Evolutionary conservation across 2,113 vertebrate genomes (phyloP), one percentile per base, ranked within the genome.

Genomic region (Cairina moschata): DNA sequence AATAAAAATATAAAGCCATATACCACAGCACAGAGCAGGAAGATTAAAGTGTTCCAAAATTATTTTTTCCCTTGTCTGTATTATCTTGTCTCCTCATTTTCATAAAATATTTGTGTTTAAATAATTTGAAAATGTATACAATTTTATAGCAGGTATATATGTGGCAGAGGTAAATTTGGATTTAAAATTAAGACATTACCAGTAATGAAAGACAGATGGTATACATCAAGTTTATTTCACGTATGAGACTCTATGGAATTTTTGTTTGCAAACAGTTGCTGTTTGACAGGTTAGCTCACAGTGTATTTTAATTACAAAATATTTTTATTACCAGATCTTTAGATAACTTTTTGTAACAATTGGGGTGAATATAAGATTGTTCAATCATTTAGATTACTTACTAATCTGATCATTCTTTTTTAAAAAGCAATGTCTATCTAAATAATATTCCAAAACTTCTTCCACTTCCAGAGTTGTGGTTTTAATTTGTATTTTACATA

Each of bases 81-180:
- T 81, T 80, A 86, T 93, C 56, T 96, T 92, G 18, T 86, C 93
- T 93, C 83, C 23, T 95, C 60, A 92, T 96, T 94, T 95, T 83
- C 92, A 91, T 93, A 71, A 65, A 77, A 31, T 83, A 91, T 83
- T 90, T 95, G 82, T 95, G 83, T 72, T 77, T 90, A 88, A 96
- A 72, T 38, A 78, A 86, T 83, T 91, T 91, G 52, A 48, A 93
- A 81, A 52, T 44, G 12, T 9, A 22, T 86, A n/a, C 54, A 80
- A 72, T 83, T 91, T 91, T 83, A 95, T 72, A 83, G 65, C 69
- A 95, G 73, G 42, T 95, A 83, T 81, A 59, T 42, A 21, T 60
- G 20, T 69, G 68, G 42, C 52, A 88, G 76, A 75, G 65, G 69
- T 80, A 71, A 81, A 83, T 78, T 67, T 95, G 40, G 40, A 20